Base-by-base conservation (phyloP, 2,113 vertebrate genomes). In the Sporophila hypoxantha region DNA sequence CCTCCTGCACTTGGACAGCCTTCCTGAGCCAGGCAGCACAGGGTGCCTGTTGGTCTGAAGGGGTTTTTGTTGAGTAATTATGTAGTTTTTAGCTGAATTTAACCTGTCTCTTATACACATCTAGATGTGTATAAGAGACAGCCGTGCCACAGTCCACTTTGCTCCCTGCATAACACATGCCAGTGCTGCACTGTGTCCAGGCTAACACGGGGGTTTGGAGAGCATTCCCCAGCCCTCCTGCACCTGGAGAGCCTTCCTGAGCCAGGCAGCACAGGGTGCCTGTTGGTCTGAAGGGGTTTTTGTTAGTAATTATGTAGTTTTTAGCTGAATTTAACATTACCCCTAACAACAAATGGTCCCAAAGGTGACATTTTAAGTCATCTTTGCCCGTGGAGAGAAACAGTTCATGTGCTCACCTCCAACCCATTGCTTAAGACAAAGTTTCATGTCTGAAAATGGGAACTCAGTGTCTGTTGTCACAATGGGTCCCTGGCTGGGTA, bases 221-320 rank as follows among this genome's bases (percentile, higher is more conserved):
- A 60, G 52, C 8, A 0, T 49, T 89, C 22, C 52, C 16, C 20
- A 53, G 12, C 56, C 14, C n/a, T 66, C 15, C 2, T 4, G 65
- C 30, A 3, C 26, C 4, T 5, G 19, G 52, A 68, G 70, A 91
- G 14, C 76, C 27, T 34, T 53, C 41, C 39, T 14, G 79, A 46
- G 49, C 34, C 25, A 29, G 32, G 57, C 78, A 57, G 30, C 0
- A 0, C 1, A 0, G 19, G 4, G 6, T 21, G 44, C 7, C 59
- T 76, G 21, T 16, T 18, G 23, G 3, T 30, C 10, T 2, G 5
- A 30, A 53, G 34, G 25, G 20, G 15, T 67, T 65, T 74, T 49
- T 1, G 0, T 5, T 21, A 41, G 21, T 42, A 39, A n/a, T 46
- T 37, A 7, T 0, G 3, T 64, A 7, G 8, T 8, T 82, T 79